Percentiles rank a stretch among this genome's conserved stretches.
Evolutionary conservation across 1,140 invertebrate species (phyloP).

Genomic region (Ostrea denselamellosa): DNA sequence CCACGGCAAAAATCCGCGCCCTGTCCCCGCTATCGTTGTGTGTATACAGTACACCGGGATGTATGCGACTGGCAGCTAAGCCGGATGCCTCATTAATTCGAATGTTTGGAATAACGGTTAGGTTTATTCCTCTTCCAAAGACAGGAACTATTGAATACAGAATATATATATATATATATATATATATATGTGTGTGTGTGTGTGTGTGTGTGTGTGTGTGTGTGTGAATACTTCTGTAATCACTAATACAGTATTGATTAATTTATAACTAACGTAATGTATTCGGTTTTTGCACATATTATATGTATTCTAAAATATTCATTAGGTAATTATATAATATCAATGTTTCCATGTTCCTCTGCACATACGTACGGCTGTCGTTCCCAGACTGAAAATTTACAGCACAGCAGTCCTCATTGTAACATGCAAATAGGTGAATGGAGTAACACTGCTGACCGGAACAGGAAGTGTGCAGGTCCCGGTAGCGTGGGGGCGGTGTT

Average conservation of each 20-base stretch:
- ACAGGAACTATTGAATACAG: neutral
- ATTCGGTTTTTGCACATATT: no score
- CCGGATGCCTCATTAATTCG: conserved; percentile 60
- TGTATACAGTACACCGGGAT: conserved; percentile 58
- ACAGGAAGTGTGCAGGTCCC: conserved; percentile 2
- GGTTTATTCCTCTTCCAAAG: conserved; percentile 23
- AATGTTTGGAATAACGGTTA: neutral
- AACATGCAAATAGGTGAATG: neutral
- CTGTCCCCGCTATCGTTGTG: conserved; percentile 61
- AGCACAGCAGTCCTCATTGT: conserved; percentile 26
- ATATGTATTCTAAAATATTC: no score
- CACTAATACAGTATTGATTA: no score
- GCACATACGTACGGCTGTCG: neutral
- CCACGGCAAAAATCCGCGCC: conserved; percentile 56
- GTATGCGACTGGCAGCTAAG: conserved; percentile 60
- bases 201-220: no score
- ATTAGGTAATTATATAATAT: no score
- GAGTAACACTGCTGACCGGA: neutral
- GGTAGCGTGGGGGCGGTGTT: neutral
- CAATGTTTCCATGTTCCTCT: neutral
- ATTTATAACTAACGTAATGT: no score
- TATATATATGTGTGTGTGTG: no score
- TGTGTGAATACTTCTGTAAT: no score
- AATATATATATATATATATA: neutral
- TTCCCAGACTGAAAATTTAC: neutral